Evolutionary conservation across 64 coral and sea anemone species (phyloP).

Genomic region (Astreopora myriophthalma): DNA sequence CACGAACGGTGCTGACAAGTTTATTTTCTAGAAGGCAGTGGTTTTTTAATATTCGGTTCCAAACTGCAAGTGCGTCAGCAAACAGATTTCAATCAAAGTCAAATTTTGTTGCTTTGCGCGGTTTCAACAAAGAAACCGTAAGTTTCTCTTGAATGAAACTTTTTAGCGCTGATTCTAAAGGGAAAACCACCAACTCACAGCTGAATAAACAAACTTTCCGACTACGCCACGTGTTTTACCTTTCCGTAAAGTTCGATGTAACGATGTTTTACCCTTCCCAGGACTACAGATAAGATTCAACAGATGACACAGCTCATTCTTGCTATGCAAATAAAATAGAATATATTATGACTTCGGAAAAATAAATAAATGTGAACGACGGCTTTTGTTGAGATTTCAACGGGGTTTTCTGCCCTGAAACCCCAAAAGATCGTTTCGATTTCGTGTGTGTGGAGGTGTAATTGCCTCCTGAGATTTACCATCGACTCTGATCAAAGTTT

Average conservation of each 20-base stretch:
- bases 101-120: not conserved
- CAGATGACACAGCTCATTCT: not conserved
- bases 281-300: not conserved
- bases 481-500: not conserved
- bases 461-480: not conserved
- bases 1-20: not conserved
- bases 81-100: not conserved
- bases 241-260: not conserved
- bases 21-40: not conserved
- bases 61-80: not conserved
- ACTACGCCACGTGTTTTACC: not conserved
- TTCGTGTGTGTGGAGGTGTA: not conserved
- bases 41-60: not conserved
- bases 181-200: not conserved
- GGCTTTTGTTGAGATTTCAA: not conserved
- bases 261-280: not conserved
- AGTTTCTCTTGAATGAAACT: not conserved
- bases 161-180: not conserved
- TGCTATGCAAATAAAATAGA: not conserved
- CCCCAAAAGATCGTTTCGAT: not conserved
- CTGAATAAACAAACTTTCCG: too few species aligned
- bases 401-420: not conserved
- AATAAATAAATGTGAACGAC: not conserved
- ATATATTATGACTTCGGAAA: not conserved
- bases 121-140: not conserved